Percentiles rank a stretch among this genome's conserved stretches.
phyloP scores from a whole-genome alignment of 2,113 vertebrate species.

The Otocyon megalotis region DNA sequence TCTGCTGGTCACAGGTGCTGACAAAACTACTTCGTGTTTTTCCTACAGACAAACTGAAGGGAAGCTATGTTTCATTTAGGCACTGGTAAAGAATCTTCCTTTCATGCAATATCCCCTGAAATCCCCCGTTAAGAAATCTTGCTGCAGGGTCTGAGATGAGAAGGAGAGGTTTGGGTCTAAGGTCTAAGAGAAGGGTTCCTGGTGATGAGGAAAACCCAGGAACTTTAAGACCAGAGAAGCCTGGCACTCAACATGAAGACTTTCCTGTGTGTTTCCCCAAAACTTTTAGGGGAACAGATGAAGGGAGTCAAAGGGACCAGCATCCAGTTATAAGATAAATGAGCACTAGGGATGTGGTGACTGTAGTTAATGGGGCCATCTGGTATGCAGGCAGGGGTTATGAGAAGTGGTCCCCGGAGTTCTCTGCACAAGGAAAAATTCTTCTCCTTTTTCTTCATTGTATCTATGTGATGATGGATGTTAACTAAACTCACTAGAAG shows the following conservation, averaged over 20 bases:
- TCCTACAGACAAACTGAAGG: background rate
- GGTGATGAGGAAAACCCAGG: background rate
- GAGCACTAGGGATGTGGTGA: background rate
- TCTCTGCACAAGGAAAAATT: background rate
- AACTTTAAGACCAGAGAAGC: background rate
- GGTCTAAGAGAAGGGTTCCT: fast-evolving
- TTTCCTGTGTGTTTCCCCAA: background rate
- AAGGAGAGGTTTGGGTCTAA: background rate
- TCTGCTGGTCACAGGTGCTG: background rate
- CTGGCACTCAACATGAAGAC: background rate
- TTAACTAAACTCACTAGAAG: background rate
- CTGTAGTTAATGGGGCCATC: fast-evolving
- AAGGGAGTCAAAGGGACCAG: background rate
- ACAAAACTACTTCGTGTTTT: background rate
- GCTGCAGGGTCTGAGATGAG: too few species aligned
- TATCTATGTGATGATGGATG: background rate
- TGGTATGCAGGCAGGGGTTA: fast-evolving
- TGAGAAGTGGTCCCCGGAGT: background rate
- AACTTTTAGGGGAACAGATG: background rate
- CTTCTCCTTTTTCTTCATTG: background rate
- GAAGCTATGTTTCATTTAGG: background rate
- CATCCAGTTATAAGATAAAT: background rate
- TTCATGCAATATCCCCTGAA: background rate
- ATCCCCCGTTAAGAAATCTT: background rate
- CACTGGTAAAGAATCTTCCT: background rate